Evolutionary conservation across 2,113 vertebrate species (phyloP), one percentile per base, ranked within the genome.

Genomic region (Apodemus sylvaticus): DNA sequence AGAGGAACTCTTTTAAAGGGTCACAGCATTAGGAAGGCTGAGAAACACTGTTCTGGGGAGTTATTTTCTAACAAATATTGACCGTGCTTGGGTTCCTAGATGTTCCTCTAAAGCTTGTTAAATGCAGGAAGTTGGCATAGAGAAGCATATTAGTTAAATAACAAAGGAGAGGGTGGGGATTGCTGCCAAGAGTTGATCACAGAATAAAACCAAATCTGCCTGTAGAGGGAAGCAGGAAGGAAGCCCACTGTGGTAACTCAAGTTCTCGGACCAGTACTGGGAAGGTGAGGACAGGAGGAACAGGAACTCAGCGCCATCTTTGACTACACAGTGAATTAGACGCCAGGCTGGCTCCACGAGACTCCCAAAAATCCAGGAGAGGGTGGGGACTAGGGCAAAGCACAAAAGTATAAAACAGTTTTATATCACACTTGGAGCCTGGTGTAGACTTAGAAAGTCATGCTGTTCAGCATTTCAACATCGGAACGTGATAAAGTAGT

Each of bases 101-200:
- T 89, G 94, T 77, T 88, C 62, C 74, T 94, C 93, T 91, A 73
- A 87, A 86, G 24, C 36, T 68, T 73, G 17, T 91, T 86, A 97
- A 95, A 74, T 95, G 31, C 45, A 73, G 53, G 17, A 86, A 90
- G 92, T 39, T 71, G 60, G 14, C 86, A 77, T 26, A 94, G 13
- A 34, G 3, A 13, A 88, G 10, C 24, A 29, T 78, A 71, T 12
- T 62, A 68, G 53, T 74, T 70, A 87, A 79, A 77, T 64, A 91
- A 39, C 91, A 88, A 94, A n/a, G 74, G 13, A 3, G 20, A 5
- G n/a, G n/a, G 20, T 77, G 66, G 39, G 73, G 17, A 74, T 86
- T 81, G 85, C 81, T 79, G 42, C 42, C 3, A 39, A 86, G 83
- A 87, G 60, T n/a, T 92, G 39, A 90, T 53, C 76, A 88, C 74